Base-by-base conservation (phyloP, 2,888 invertebrate genomes). In the Pollenia amentaria region DNA sequence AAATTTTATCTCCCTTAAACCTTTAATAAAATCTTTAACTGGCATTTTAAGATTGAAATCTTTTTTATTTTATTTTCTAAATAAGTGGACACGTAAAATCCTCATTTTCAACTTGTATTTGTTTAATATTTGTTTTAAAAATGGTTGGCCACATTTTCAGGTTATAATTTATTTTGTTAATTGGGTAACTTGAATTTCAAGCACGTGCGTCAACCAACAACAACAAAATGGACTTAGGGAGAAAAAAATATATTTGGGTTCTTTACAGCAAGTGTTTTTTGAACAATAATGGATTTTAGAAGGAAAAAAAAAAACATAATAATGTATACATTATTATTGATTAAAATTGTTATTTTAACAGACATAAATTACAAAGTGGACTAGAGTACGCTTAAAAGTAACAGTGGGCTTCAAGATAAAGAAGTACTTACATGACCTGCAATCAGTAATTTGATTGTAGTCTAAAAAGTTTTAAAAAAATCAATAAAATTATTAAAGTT, bases 101-200 rank as follows among this genome's bases (percentile, higher is more conserved):
- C 53, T 40, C 8, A 12, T 53, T 55, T 14, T 44, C 12, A 48
- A 60, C n/a, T 14, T 8, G 1, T 10, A 9, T 44, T 42, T 42
- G 14, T 44, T 42, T 42, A 57, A 44, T 29, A 21, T 42, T 51
- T 57, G 38, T 38, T 64, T 64, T 16, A 46, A 53, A 48, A 69
- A 53, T 18, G n/a, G 40, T 48, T 60, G 14, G 2, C 29, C 6
- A 6, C 6, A 29, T 6, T 44, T 38, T 10, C 60, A 79, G 18
- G 67, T 65, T 46, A 60, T 51, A 51, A 72, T 62, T 57, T 44
- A 46, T 55, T 60, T 48, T 48, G 14, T 55, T 84, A 77, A 87
- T 77, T 84, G 42, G 53, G 55, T 62, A 84, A 87, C 73, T 81
- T 77, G 44, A 80, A 87, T 84, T 77, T 80, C 21, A 76, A 84